Percentiles rank a stretch among this genome's conserved stretches.
These are phyloP conservation scores for Nesidiocoris tenuis DNA, from an alignment of 2,888 invertebrate genomes.

Conservation along the genomic window DNA sequence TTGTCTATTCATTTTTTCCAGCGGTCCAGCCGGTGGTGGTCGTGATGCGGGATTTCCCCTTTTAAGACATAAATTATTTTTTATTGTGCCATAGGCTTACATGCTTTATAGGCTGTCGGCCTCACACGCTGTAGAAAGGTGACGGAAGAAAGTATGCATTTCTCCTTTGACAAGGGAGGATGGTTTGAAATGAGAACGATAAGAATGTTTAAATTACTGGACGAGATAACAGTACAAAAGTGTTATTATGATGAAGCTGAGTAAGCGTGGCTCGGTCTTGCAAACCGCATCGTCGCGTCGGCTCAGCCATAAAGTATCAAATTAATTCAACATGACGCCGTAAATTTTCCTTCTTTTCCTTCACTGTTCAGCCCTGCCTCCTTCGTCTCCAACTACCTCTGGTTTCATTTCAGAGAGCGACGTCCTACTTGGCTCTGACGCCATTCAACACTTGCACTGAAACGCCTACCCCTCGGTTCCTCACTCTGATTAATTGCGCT, in stretches of 20 bases:
- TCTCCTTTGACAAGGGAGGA: not conserved
- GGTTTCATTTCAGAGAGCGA: not conserved
- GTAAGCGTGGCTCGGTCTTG: not conserved
- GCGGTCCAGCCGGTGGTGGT: too few species aligned
- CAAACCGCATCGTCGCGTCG: too few species aligned
- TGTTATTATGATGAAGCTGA: not conserved
- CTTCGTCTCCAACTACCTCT: not conserved
- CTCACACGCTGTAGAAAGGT: too few species aligned
- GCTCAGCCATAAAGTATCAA: constrained; percentile 26
- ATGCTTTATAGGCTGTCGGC: too few species aligned
- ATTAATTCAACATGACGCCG: constrained; percentile 34
- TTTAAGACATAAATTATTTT: too few species aligned
- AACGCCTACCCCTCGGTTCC: not conserved
- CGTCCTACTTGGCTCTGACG: not conserved
- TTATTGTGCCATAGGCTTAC: too few species aligned
- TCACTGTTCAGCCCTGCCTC: not conserved
- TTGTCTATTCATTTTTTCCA: too few species aligned
- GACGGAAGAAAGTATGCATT: too few species aligned
- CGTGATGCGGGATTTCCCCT: too few species aligned
- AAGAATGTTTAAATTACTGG: too few species aligned
- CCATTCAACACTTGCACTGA: not conserved
- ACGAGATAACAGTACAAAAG: not conserved
- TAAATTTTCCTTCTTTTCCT: constrained; percentile 12
- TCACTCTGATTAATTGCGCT: not conserved
- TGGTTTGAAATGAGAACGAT: not conserved